These are phyloP conservation scores for Nysson spinosus DNA, from an alignment of 2,888 invertebrate species.

Conservation along the genomic window DNA sequence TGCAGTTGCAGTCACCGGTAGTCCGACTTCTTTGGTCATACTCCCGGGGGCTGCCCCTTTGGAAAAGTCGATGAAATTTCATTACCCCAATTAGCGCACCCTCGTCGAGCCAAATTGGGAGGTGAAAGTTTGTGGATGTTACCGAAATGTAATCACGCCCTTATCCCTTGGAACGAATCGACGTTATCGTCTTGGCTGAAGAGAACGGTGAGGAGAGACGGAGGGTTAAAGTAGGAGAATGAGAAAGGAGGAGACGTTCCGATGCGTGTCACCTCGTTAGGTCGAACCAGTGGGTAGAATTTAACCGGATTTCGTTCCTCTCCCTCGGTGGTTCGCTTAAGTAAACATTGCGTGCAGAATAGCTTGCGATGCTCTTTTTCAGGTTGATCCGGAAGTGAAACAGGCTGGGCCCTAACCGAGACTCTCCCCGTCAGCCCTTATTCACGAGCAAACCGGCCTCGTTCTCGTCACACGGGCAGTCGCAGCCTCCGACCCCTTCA, in stretches of 20 bases:
- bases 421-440: conserved; percentile 23
- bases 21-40: too few relatives aligned
- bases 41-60: too few relatives aligned
- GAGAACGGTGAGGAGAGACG: background rate
- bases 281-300: conserved; percentile 39
- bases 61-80: conserved; percentile 1
- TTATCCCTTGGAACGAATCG: background rate
- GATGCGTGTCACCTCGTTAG: conserved; percentile 41
- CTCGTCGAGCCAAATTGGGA: conserved; percentile 7
- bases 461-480: conserved; percentile 35
- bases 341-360: conserved; percentile 42
- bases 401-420: background rate
- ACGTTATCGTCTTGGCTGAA: background rate
- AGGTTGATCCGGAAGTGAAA: conserved; percentile 15
- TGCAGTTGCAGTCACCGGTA: too few relatives aligned
- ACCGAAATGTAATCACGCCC: background rate
- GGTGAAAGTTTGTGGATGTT: conserved; percentile 1
- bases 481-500: conserved; percentile 46
- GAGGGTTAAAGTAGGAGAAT: too few relatives aligned
- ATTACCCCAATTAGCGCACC: conserved; percentile 14
- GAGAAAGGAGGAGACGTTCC: conserved; percentile 29
- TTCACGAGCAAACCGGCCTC: conserved; percentile 22
- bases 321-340: conserved; percentile 33
- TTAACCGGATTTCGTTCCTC: conserved; percentile 51
- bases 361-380: conserved; percentile 33